Conservation (phyloP, 2,113 vertebrate species). For the Cochlearius cochlearius region DNA sequence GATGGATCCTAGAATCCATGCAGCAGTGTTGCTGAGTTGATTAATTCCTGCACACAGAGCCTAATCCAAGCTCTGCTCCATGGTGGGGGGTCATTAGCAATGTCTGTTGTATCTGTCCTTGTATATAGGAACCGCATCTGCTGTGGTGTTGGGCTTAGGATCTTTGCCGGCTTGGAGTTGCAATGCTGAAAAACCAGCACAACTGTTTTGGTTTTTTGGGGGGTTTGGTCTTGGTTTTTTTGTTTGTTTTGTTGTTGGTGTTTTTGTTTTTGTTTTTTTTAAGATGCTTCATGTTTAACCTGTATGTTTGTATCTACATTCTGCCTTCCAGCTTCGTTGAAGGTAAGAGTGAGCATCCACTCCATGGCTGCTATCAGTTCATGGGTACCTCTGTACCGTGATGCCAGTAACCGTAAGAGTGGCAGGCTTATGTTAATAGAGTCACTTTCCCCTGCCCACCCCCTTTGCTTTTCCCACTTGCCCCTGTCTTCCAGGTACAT, state of each 20-base stretch:
- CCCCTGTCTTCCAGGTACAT: not conserved
- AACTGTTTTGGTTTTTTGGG: rapidly evolving
- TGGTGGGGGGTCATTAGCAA: not conserved
- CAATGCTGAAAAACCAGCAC: not conserved
- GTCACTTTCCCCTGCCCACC: not conserved
- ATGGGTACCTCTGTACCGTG: not conserved
- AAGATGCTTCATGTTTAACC: not conserved
- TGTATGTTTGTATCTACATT: not conserved
- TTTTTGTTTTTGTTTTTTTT: not conserved
- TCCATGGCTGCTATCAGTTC: not conserved
- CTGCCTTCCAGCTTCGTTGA: not conserved
- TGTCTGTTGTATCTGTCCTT: not conserved
- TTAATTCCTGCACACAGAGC: not conserved
- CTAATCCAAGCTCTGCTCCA: not conserved
- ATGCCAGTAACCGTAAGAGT: not conserved
- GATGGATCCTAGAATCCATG: not conserved
- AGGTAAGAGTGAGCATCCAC: not conserved
- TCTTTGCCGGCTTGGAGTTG: not conserved
- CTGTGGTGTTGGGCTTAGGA: not conserved
- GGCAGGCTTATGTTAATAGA: not conserved
- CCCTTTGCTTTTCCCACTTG: not conserved
- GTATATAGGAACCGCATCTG: not conserved
- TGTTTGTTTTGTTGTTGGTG: too few species aligned
- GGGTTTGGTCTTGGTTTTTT: too few species aligned
- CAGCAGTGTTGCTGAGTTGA: not conserved